phyloP scores from a whole-genome alignment of 2,888 invertebrate genomes.

The Protula sp. region DNA sequence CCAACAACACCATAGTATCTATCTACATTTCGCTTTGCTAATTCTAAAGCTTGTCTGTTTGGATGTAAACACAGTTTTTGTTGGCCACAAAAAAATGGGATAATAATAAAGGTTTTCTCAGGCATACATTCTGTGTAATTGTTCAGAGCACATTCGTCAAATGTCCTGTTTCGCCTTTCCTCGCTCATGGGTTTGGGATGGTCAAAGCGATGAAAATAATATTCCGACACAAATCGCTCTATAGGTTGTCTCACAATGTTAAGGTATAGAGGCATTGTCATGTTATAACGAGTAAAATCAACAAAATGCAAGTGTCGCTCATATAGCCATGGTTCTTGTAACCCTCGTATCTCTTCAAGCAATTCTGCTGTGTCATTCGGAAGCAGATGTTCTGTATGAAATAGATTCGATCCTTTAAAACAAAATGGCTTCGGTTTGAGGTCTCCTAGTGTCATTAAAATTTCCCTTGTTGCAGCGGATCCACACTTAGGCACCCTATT shows the following conservation, averaged over 20 bases:
- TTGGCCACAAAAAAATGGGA: not conserved
- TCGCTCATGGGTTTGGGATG: not conserved
- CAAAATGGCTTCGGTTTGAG: not conserved
- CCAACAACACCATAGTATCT: not conserved
- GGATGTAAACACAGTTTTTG: not conserved
- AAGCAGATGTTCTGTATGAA: too few relatives aligned
- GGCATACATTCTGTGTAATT: not conserved
- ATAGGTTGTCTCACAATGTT: not conserved
- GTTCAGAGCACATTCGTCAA: not conserved
- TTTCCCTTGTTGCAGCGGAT: not conserved
- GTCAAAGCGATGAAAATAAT: not conserved
- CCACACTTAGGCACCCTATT: not conserved
- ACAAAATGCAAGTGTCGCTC: not conserved
- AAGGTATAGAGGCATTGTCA: not conserved
- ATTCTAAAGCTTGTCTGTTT: not conserved
- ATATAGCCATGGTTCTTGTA: not conserved
- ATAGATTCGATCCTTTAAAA: too few relatives aligned
- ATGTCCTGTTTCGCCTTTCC: not conserved
- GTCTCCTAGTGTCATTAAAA: not conserved
- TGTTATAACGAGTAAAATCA: not conserved
- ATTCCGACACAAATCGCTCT: not conserved
- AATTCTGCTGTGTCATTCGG: not conserved
- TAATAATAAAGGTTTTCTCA: not conserved
- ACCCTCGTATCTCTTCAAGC: not conserved
- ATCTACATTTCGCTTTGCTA: not conserved